These are phyloP conservation scores for Pseudachorutes palmiensis DNA, from an alignment of 1,140 invertebrate species.

Conservation along the genomic window DNA sequence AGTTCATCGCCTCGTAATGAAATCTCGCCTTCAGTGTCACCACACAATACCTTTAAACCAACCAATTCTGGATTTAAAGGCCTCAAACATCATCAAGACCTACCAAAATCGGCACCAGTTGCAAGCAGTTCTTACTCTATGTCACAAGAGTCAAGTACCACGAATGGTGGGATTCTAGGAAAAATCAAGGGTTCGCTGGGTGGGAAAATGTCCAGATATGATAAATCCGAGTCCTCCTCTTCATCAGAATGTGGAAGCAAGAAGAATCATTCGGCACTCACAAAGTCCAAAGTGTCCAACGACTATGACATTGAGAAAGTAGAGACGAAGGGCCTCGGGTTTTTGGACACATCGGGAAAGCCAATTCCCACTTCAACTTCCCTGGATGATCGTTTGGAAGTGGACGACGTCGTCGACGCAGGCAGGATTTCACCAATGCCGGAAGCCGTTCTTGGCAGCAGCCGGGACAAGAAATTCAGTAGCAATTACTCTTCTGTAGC, in stretches of 20 bases:
- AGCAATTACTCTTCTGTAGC: too few species aligned
- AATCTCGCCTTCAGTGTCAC: too few species aligned
- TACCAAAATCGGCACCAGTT: background rate
- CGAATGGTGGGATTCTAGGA: background rate
- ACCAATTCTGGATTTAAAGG: background rate
- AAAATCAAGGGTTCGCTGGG: background rate
- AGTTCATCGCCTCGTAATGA: too few species aligned
- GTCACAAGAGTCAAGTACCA: background rate
- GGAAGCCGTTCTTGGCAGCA: too few species aligned
- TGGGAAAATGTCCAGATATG: background rate
- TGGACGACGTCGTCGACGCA: background rate
- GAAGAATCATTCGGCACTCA: background rate
- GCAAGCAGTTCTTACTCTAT: background rate
- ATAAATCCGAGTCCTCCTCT: background rate
- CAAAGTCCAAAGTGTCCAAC: background rate
- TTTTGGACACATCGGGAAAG: background rate
- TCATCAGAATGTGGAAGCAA: background rate
- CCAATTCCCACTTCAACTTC: background rate
- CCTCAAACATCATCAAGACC: conserved; percentile 2
- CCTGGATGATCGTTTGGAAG: background rate
- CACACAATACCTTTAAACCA: too few species aligned
- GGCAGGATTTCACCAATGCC: background rate
- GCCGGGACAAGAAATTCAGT: too few species aligned
- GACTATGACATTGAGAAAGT: background rate
- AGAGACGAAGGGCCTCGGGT: background rate